Evolutionary conservation across 2,797 vertebrate species (phyloP).

Genomic region (Pseudotriccus pelzelni): DNA sequence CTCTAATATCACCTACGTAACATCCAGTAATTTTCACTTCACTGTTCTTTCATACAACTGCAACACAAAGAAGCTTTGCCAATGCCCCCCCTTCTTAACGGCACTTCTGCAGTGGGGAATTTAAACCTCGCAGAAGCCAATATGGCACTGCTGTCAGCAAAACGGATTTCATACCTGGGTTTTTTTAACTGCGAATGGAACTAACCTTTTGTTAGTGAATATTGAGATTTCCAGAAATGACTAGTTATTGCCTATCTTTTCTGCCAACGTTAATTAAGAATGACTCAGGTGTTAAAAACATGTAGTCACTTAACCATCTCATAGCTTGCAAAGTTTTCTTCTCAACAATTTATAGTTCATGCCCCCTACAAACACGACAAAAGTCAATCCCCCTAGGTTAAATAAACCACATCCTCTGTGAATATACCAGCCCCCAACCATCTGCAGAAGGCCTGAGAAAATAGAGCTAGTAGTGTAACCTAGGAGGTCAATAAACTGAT

Average conservation of each 20-base stretch:
- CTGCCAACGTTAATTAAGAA: neutral
- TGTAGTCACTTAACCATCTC: neutral
- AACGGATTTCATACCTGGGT: neutral
- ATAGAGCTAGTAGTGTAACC: neutral
- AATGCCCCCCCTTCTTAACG: neutral
- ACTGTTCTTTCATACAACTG: neutral
- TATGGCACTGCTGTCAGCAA: neutral
- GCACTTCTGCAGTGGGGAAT: neutral
- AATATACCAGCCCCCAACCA: slow-evolving; percentile 7
- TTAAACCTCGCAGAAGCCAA: neutral
- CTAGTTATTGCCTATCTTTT: neutral
- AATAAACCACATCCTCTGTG: slow-evolving; percentile 44
- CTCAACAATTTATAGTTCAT: neutral
- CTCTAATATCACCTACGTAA: neutral
- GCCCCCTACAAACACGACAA: neutral
- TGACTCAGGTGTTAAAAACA: neutral
- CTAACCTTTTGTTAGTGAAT: neutral
- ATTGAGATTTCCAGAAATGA: neutral
- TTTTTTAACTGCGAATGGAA: neutral
- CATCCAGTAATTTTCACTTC: neutral
- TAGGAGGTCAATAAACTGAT: slow-evolving; percentile 36
- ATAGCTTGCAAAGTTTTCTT: neutral
- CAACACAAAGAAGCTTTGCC: neutral
- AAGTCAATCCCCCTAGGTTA: slow-evolving; percentile 24
- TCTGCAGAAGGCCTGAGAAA: slow-evolving; percentile 65